phyloP scores from a whole-genome alignment of 2,888 invertebrate species.

The Allophyes oxyacanthae region DNA sequence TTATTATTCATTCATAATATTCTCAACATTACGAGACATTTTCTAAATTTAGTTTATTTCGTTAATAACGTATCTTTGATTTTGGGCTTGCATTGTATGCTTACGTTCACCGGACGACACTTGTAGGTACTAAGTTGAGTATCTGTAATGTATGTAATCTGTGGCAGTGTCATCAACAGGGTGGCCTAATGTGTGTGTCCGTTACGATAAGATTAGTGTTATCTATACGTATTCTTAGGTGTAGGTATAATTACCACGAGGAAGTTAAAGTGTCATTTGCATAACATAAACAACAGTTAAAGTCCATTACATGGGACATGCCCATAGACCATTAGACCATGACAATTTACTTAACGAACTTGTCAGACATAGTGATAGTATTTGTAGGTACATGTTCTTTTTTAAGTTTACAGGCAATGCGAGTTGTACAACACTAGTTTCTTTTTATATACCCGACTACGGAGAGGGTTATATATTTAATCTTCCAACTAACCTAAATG shows the following conservation, averaged over 20 bases:
- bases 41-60: too few relatives aligned
- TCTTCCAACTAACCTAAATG: too few relatives aligned
- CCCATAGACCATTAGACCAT: conserved; percentile 2
- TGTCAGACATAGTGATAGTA: conserved; percentile 8
- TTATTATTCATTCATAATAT: too few relatives aligned
- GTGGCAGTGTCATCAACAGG: conserved; percentile 1
- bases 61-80: not conserved
- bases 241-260: conserved; percentile 34
- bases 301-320: conserved; percentile 16
- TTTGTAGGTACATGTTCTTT: too few relatives aligned
- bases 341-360: conserved; percentile 1
- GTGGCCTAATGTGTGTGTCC: conserved; percentile 32
- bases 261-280: conserved; percentile 20
- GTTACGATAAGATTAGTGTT: conserved; percentile 33
- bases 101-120: not conserved
- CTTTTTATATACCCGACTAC: too few relatives aligned
- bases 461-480: too few relatives aligned
- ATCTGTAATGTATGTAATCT: conserved; percentile 14
- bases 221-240: conserved; percentile 29
- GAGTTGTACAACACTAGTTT: too few relatives aligned
- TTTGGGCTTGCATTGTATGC: not conserved
- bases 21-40: too few relatives aligned
- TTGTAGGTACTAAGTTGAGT: not conserved
- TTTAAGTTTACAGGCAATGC: too few relatives aligned
- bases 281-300: conserved; percentile 21